Evolutionary conservation across 1,140 invertebrate species (phyloP).

Genomic region (Drosophila ercepeae): DNA sequence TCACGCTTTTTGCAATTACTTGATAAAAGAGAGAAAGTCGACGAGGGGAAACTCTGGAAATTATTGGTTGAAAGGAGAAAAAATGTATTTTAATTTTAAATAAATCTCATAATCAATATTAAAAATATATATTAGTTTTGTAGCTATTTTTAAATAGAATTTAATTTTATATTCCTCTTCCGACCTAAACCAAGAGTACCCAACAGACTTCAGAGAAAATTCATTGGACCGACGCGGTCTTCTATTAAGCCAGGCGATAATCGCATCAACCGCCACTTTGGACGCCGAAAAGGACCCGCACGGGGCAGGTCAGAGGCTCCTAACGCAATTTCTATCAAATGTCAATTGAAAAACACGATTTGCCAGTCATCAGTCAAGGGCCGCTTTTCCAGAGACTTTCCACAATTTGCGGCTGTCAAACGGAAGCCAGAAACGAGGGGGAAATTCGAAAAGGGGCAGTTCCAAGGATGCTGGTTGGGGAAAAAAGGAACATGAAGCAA

Average conservation of each 20-base stretch:
- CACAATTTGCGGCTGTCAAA: slow-evolving; percentile 61
- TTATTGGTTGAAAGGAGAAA: no score
- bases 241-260: slow-evolving; percentile 44
- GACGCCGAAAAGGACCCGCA: background rate
- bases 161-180: background rate
- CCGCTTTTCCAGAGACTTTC: slow-evolving; percentile 18
- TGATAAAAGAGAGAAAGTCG: background rate
- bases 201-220: background rate
- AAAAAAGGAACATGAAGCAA: slow-evolving; percentile 51
- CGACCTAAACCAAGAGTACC: slow-evolving; percentile 1
- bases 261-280: slow-evolving; percentile 60
- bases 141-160: no score
- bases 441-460: slow-evolving; percentile 10
- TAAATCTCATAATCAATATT: background rate
- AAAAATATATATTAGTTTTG: no score
- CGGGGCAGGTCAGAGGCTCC: slow-evolving; percentile 9
- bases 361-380: slow-evolving; percentile 56
- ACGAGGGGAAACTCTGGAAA: background rate
- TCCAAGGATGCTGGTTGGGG: slow-evolving; percentile 4
- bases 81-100: background rate
- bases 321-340: slow-evolving; percentile 75
- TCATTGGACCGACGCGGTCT: background rate
- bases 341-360: slow-evolving; percentile 78
- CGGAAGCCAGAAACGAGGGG: slow-evolving; percentile 53
- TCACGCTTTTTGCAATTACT: background rate